Evolutionary conservation across 2,888 invertebrate species (phyloP).

Genomic region (Agrilus cyanescens): DNA sequence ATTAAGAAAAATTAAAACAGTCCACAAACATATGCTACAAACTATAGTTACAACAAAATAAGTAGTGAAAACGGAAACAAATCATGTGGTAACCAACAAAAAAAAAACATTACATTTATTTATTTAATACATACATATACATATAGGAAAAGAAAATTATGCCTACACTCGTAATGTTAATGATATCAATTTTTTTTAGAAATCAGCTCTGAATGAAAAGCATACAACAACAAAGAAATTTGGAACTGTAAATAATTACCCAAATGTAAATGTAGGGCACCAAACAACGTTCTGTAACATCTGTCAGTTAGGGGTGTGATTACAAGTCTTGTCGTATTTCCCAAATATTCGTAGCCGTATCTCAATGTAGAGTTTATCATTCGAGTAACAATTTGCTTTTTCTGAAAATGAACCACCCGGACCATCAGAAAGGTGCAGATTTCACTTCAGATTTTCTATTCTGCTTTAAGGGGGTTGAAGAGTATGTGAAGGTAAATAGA

Average conservation of each 20-base stretch:
- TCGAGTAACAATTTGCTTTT: slow-evolving; percentile 49
- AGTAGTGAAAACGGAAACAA: too few species aligned
- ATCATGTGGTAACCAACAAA: slow-evolving; percentile 2
- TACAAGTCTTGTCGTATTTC: slow-evolving; percentile 76
- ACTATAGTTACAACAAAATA: too few species aligned
- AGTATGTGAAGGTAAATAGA: too few species aligned
- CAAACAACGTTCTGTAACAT: slow-evolving; percentile 84
- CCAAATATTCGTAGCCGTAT: slow-evolving; percentile 93
- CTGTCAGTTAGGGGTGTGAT: slow-evolving; percentile 91
- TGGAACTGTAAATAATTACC: slow-evolving; percentile 36
- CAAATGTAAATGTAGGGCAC: slow-evolving; percentile 79
- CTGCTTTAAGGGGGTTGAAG: too few species aligned
- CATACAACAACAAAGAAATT: background rate
- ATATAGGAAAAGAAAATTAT: background rate
- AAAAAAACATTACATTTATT: slow-evolving; percentile 1
- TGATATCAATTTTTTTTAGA: too few species aligned
- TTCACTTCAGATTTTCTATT: too few species aligned
- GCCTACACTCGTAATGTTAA: too few species aligned
- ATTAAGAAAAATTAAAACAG: background rate
- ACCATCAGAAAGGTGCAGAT: too few species aligned
- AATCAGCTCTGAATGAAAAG: too few species aligned
- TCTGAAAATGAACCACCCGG: slow-evolving; percentile 39
- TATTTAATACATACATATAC: too few species aligned
- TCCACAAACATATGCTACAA: too few species aligned
- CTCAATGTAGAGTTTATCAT: slow-evolving; percentile 83